These are phyloP conservation scores for Herpetotheres cachinnans DNA, from an alignment of 2,113 vertebrate genomes.

Conservation along the genomic window DNA sequence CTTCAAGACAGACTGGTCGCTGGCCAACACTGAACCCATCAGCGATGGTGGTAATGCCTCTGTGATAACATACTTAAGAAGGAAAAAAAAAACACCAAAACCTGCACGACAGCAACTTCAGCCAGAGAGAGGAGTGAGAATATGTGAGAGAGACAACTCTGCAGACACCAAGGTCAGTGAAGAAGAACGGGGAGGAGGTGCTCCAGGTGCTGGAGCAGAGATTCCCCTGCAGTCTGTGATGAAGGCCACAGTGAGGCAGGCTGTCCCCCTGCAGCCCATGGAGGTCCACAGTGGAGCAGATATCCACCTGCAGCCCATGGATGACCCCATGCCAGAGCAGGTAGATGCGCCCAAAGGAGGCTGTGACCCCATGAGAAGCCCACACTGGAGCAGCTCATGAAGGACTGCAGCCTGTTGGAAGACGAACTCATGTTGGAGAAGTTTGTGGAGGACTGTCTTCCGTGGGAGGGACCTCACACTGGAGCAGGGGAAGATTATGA, in stretches of 20 bases:
- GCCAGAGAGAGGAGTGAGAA: not conserved
- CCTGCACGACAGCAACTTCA: not conserved
- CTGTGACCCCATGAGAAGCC: not conserved
- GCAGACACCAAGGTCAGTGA: not conserved
- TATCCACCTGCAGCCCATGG: not conserved
- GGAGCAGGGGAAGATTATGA: not conserved
- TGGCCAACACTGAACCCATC: not conserved
- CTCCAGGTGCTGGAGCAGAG: rapidly evolving
- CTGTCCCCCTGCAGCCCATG: not conserved
- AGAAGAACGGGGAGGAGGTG: not conserved
- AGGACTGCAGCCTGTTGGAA: too few species aligned
- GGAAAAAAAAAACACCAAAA: rapidly evolving
- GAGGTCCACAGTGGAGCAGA: not conserved
- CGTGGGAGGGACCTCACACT: not conserved
- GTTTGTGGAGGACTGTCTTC: too few species aligned
- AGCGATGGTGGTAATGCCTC: not conserved
- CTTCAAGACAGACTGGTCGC: not conserved
- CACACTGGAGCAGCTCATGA: rapidly evolving
- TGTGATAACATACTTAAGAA: not conserved
- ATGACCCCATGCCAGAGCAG: not conserved
- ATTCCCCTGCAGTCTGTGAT: rapidly evolving
- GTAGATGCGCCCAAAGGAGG: not conserved
- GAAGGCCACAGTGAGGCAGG: not conserved
- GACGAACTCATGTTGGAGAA: too few species aligned
- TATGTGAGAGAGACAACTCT: not conserved